A percentile compares a stretch with the other conserved stretches of the same genome.
These are phyloP conservation scores for Helicoverpa assulta DNA, from an alignment of 2,888 invertebrate species.

Conservation along the genomic window DNA sequence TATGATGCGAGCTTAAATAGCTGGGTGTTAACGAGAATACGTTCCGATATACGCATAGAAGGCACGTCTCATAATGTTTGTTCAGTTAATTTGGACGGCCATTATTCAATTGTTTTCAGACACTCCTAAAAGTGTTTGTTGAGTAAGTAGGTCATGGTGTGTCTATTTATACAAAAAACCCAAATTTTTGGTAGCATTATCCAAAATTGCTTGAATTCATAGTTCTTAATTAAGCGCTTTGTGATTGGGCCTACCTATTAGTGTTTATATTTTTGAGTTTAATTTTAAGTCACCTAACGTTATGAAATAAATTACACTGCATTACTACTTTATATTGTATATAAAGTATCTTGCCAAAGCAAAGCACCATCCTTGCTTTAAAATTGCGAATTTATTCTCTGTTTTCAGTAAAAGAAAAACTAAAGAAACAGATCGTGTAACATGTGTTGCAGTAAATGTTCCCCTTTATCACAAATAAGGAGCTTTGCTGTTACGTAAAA, in stretches of 20 bases:
- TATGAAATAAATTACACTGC: background rate
- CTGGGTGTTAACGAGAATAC: conserved; percentile 47
- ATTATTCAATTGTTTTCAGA: conserved; percentile 23
- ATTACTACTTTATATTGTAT: too few species aligned
- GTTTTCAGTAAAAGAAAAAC: conserved; percentile 4
- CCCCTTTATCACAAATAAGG: conserved; percentile 6
- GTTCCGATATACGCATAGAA: conserved; percentile 22
- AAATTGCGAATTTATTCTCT: background rate
- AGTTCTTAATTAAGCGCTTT: too few species aligned
- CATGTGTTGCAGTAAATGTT: conserved; percentile 22
- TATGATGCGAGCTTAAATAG: conserved; percentile 38
- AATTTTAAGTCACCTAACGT: background rate
- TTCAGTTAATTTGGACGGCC: conserved; percentile 29
- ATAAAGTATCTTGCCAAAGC: background rate
- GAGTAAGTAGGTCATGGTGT: background rate
- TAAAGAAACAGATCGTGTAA: conserved; percentile 17
- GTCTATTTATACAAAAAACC: too few species aligned
- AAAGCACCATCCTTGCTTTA: background rate
- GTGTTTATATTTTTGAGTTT: too few species aligned
- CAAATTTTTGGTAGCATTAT: too few species aligned
- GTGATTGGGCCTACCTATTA: too few species aligned
- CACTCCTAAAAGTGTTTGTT: background rate
- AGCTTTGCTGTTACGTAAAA: conserved; percentile 12
- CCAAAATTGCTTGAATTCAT: too few species aligned
- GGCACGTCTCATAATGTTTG: conserved; percentile 24